Evolutionary conservation across 2,797 vertebrate genomes (phyloP).

Genomic region (Chelmon rostratus): DNA sequence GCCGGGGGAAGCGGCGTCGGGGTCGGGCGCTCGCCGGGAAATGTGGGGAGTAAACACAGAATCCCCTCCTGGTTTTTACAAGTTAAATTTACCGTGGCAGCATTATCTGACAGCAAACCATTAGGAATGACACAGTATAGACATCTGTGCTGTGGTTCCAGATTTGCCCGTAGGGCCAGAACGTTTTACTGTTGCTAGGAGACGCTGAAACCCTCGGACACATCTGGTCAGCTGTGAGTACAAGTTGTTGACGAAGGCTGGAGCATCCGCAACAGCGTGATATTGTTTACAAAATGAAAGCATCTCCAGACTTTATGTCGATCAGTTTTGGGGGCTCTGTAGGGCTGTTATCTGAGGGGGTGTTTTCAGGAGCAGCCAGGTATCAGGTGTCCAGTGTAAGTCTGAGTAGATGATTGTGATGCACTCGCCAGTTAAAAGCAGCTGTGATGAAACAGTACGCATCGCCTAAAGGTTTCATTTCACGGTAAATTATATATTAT

Average conservation of each 20-base stretch:
- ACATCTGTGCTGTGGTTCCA: slow-evolving; percentile 29
- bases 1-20: neutral
- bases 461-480: neutral
- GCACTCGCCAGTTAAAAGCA: neutral
- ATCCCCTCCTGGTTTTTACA: neutral
- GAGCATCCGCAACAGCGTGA: slow-evolving; percentile 48
- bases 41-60: neutral
- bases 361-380: neutral
- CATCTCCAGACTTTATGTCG: slow-evolving; percentile 27
- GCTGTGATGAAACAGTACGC: neutral
- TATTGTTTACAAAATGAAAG: slow-evolving; percentile 51
- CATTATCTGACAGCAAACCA: slow-evolving; percentile 16
- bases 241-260: slow-evolving; percentile 66
- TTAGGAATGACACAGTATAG: slow-evolving; percentile 19
- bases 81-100: neutral
- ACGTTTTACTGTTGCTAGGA: slow-evolving; percentile 78
- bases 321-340: neutral
- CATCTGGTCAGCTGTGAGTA: slow-evolving; percentile 78
- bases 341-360: neutral
- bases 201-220: slow-evolving; percentile 73
- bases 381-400: too few species aligned
- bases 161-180: slow-evolving; percentile 40
- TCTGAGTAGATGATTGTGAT: neutral
- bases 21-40: neutral
- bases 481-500: neutral